Evolutionary conservation across 2,113 vertebrate species (phyloP).

Genomic region (Scomber japonicus): DNA sequence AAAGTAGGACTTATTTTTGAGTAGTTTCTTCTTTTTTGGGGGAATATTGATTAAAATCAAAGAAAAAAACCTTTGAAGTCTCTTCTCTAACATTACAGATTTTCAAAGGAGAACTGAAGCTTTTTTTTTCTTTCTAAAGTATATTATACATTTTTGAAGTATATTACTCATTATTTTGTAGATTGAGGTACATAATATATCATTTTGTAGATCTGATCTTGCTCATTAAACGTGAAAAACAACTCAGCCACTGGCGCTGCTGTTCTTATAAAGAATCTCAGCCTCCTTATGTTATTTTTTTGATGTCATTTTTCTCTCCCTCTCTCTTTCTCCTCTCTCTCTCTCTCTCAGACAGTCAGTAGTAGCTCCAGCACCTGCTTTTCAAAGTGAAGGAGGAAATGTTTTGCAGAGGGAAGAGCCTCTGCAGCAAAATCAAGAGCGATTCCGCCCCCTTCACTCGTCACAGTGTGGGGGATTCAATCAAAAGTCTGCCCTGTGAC

Average conservation of each 20-base stretch:
- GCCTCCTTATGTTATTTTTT: neutral
- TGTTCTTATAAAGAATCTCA: slow-evolving; percentile 35
- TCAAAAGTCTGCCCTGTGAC: slow-evolving; percentile 76
- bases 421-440: slow-evolving; percentile 73
- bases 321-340: too few species aligned
- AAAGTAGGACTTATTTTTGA: neutral
- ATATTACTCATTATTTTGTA: slow-evolving; percentile 9
- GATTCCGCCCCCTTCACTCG: slow-evolving; percentile 60
- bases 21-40: neutral
- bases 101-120: slow-evolving; percentile 6
- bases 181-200: slow-evolving; percentile 19
- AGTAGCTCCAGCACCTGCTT: slow-evolving; percentile 60
- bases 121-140: neutral
- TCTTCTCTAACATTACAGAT: neutral
- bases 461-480: slow-evolving; percentile 77
- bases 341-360: slow-evolving; percentile 6
- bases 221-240: slow-evolving; percentile 42
- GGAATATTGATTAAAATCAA: slow-evolving; percentile 16
- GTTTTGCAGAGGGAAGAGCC: slow-evolving; percentile 69
- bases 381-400: slow-evolving; percentile 69
- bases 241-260: slow-evolving; percentile 21
- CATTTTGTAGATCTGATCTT: slow-evolving; percentile 30
- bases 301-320: neutral
- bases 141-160: neutral
- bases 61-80: neutral